Base-by-base conservation (phyloP, 1,140 invertebrate species). In the Homarus americanus region DNA sequence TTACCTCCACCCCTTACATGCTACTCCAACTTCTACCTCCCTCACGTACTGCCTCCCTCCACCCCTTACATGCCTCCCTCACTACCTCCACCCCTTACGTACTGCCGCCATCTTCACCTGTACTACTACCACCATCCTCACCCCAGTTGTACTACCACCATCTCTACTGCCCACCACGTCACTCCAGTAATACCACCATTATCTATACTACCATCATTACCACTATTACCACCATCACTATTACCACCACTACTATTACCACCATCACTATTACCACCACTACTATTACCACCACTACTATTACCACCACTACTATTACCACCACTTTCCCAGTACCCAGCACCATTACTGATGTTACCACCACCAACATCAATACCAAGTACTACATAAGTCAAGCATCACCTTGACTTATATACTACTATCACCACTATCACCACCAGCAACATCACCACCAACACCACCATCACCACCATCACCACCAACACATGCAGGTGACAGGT, bases 41-140 rank as follows among this genome's bases (percentile, higher is more conserved):
- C n/a, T n/a, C n/a, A n/a, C 15, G 12, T 49, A 49, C 44, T 15
- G 12, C 44, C 5, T 49, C 5, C 5, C 44, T 49, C 44, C 44
- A 49, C 15, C 44, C 5, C 44, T 49, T 5, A 7, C 44, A 7
- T 15, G 44, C 15, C 44, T 49, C 44, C 44, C 44, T 7, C 44
- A 49, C 5, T 49, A 49, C 15, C 44, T 49, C 44, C 5, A 49
- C 44, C 5, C 44, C 83, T 53, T 40, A 24, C n/a, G 28, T 15
- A 0, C 36, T 24, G 9, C 38, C 28, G 12, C n/a, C 80, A 2
- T 34, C 82, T 3, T 32, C 20, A 2, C 24, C 79, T 17, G 2
- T 44, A 82, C 63, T n/a, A 41, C 12, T 49, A 83, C 38, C 84
- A 38, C 73, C 84, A 86, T 38, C 28, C 41, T 38, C 44, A 41